Evolutionary conservation across 2,113 vertebrate species (phyloP).

Genomic region (Tringa solitaria): DNA sequence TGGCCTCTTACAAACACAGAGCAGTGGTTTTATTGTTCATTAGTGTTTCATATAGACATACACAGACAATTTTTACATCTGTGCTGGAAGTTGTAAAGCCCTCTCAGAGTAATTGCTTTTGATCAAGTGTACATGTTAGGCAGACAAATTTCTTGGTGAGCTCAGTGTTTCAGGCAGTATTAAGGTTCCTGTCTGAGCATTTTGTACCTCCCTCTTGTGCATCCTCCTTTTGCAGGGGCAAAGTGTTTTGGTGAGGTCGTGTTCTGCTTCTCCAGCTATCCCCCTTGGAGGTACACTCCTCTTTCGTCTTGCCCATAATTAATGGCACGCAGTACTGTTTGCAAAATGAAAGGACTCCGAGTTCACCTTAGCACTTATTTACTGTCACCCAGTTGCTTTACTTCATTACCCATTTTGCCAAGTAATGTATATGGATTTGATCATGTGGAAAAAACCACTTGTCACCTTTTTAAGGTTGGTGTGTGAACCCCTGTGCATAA

Average conservation of each 20-base stretch:
- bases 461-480: background rate
- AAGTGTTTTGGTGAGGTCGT: fast-evolving
- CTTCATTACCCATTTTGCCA: constrained; percentile 1
- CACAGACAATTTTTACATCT: background rate
- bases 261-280: background rate
- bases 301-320: background rate
- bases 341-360: constrained; percentile 5
- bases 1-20: background rate
- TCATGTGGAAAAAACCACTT: constrained; percentile 21
- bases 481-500: background rate
- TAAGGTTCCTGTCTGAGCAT: background rate
- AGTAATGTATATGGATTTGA: background rate
- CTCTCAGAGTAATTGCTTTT: background rate
- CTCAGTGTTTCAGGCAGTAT: background rate
- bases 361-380: constrained; percentile 41
- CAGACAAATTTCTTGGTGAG: background rate
- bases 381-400: background rate
- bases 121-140: background rate
- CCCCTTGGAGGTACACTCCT: background rate
- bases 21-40: background rate
- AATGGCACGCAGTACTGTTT: background rate
- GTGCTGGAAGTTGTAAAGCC: background rate
- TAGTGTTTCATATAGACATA: background rate
- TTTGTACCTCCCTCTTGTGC: background rate
- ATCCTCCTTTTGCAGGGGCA: background rate